Base-by-base conservation (phyloP, 2,113 vertebrate species). In the Nyctibius bracteatus region DNA sequence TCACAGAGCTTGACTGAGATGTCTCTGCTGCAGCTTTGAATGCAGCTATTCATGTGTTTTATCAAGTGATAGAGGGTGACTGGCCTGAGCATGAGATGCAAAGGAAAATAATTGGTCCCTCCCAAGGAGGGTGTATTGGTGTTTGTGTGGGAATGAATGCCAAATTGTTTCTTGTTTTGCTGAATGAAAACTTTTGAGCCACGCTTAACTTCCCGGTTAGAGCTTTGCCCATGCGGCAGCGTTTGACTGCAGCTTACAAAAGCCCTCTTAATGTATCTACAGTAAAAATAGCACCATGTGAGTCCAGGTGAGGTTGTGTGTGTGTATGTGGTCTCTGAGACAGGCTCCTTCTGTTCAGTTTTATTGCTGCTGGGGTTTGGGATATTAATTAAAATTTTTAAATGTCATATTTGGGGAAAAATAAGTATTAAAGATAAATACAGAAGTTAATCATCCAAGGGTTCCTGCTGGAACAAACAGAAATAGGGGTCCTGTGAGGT, bases 51-150 rank as follows among this genome's bases (percentile, higher is more conserved):
- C 88, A 87, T 71, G 52, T 75, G 83, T 70, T 79, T 80, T 91
- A 95, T 87, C 67, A 65, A 94, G 82, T 79, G 91, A 86, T 72
- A 58, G 92, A 63, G 88, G 91, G 81, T 62, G 92, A 72, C 90
- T 80, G 82, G 91, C 88, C 68, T 58, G 37, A 67, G 61, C 74
- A 46, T 37, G 81, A 88, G 95, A 92, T 86, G 79, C 93, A 84
- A 96, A 96, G 94, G 94, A 91, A 96, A 94, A 95, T 82, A 94
- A 87, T 82, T 90, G 91, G 87, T 77, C 57, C 94, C 46, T 95
- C 92, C 91, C 90, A 68, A 90, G 72, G 68, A 78, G 72, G 41
- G 61, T 39, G 66, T 82, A 41, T 73, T 62, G 81, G 62, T 87
- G 92, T 79, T 95, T 80, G 87, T 23, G 12, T 93, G 94, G 88